Evolutionary conservation across 2,888 invertebrate genomes (phyloP), one percentile per base, ranked within the genome.

Genomic region (Lasioglossum malachurum): DNA sequence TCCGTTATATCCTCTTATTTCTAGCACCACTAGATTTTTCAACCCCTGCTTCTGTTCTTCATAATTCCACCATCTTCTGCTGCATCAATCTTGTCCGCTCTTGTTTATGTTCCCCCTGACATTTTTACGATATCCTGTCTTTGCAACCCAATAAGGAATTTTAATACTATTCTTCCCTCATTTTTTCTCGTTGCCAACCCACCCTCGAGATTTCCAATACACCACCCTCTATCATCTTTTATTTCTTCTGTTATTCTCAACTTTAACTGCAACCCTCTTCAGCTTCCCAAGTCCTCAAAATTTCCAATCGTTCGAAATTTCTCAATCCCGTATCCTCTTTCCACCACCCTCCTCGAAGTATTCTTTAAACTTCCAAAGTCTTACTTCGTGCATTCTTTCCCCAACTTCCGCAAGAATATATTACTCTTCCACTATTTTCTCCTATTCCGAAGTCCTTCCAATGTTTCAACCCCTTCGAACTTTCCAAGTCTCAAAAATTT

Each of bases 21-120:
- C 64, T 31, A 64, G 35, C 64, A 64, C 19, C 64, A 35, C 31
- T 31, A 64, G 64, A 64, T 64, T 64, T 31, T 64, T 31, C 64
- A 64, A 64, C 31, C 31, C 64, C 7, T 19, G 64, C 38, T 69
- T 73, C 82, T 88, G 80, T 79, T 83, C 23, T 19, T 83, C 77
- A 76, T 83, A 82, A 60, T 82, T 86, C 87, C 75, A 80, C 87
- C n/a, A 67, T 57, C 35, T 14, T 7, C 72, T 53, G 14, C 44
- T 73, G 41, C 73, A 44, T 57, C 27, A 49, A 44, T n/a, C 44
- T 14, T 64, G 23, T 60, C 72, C 35, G 14, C 72, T 38, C 75
- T 69, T 75, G 31, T 74, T 41, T 72, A 80, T 57, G 75, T 67
- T 75, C 60, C 81, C 64, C n/a, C 67, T 27, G 72, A 12, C 7